A percentile compares a stretch with the other conserved stretches of the same genome.
phyloP scores from a whole-genome alignment of 2,113 vertebrate species.

The Ranitomeya variabilis region DNA sequence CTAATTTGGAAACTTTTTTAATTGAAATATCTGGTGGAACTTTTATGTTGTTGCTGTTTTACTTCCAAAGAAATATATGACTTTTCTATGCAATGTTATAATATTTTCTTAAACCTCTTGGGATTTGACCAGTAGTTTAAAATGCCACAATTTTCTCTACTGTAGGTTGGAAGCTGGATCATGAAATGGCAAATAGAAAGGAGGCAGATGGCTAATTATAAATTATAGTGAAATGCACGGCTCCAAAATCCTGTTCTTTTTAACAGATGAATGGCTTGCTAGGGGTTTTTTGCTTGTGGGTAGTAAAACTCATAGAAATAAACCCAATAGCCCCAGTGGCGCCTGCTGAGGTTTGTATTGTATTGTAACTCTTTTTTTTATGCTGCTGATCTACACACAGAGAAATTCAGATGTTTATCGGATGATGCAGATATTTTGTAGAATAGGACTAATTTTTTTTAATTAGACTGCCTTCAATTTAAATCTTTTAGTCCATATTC shows the following conservation, averaged over 20 bases:
- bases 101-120: not conserved
- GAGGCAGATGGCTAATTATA: constrained; percentile 53
- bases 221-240: constrained; percentile 41
- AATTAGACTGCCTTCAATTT: not conserved
- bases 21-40: not conserved
- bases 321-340: not conserved
- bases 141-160: constrained; percentile 27
- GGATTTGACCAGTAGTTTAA: constrained; percentile 16
- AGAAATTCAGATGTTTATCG: not conserved
- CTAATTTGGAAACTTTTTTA: not conserved
- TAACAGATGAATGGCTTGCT: constrained; percentile 44
- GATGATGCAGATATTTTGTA: not conserved
- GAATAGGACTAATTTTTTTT: not conserved
- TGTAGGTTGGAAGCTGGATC: constrained; percentile 26
- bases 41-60: not conserved
- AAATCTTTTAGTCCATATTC: not conserved
- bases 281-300: constrained; percentile 13
- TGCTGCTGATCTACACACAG: not conserved
- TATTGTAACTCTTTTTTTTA: not conserved
- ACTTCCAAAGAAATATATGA: not conserved
- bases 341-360: constrained; percentile 1
- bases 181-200: constrained; percentile 38
- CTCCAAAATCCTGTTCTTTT: constrained; percentile 39
- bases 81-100: not conserved
- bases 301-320: constrained; percentile 6